Percentiles rank a stretch among this genome's conserved stretches.
These are phyloP conservation scores for Taenioides sp. DNA, from an alignment of 2,797 vertebrate species.

Conservation along the genomic window DNA sequence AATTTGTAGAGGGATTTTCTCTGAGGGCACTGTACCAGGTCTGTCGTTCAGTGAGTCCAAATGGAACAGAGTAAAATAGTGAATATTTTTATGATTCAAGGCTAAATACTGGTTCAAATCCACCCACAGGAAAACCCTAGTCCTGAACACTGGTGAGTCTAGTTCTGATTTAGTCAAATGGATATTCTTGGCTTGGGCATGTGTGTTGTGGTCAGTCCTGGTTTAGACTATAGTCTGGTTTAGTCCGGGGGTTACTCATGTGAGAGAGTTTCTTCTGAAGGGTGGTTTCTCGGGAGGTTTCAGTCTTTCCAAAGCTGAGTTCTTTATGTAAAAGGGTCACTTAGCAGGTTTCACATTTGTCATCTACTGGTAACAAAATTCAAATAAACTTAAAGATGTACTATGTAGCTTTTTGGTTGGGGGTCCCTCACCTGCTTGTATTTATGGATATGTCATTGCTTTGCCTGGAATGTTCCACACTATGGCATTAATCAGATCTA, in stretches of 20 bases:
- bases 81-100: neutral
- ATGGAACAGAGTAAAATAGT: neutral
- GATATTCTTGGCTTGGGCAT: neutral
- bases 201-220: neutral
- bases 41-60: neutral
- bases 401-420: too few relatives aligned
- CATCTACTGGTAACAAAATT: too few relatives aligned
- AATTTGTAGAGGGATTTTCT: neutral
- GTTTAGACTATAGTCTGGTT: neutral
- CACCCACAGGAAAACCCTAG: neutral
- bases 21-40: neutral
- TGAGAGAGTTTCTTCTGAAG: neutral
- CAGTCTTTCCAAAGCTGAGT: neutral
- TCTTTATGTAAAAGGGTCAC: neutral
- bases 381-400: too few relatives aligned
- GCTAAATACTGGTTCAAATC: neutral
- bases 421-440: too few relatives aligned
- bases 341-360: neutral
- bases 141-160: neutral
- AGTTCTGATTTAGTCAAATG: conserved; percentile 1
- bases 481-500: too few relatives aligned
- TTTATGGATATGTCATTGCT: too few relatives aligned
- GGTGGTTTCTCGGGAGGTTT: neutral
- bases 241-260: neutral
- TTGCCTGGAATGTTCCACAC: too few relatives aligned